Evolutionary conservation across 1,140 invertebrate genomes (phyloP).

Genomic region (Papilio machaon): DNA sequence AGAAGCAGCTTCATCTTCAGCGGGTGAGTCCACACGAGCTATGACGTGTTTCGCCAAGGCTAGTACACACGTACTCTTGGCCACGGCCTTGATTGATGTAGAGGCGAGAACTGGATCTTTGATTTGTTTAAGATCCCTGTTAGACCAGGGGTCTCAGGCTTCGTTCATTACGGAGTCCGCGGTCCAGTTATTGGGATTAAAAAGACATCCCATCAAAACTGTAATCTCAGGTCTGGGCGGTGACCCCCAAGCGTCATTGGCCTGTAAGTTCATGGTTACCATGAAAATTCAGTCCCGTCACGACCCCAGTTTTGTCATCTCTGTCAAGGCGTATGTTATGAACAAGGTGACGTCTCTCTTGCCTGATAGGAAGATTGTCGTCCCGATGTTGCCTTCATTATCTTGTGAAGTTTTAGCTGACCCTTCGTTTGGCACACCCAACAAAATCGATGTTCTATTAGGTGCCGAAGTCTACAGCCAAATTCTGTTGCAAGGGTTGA

Average conservation of each 20-base stretch:
- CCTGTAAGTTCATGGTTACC: conserved; percentile 41
- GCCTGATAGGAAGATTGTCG: conserved; percentile 32
- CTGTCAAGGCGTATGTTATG: conserved; percentile 44
- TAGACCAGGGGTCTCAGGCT: conserved; percentile 20
- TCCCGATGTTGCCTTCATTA: conserved; percentile 38
- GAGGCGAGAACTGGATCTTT: conserved; percentile 33
- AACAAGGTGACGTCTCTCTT: conserved; percentile 41
- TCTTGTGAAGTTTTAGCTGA: conserved; percentile 43
- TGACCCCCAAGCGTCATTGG: conserved; percentile 20
- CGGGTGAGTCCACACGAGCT: conserved; percentile 22
- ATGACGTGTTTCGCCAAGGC: conserved; percentile 40
- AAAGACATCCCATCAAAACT: conserved; percentile 38
- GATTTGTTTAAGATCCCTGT: not conserved
- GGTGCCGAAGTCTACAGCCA: conserved; percentile 46
- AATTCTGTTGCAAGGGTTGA: conserved; percentile 42
- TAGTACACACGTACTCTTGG: conserved; percentile 45
- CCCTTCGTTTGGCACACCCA: conserved; percentile 45
- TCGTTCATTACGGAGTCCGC: conserved; percentile 3
- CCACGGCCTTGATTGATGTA: conserved; percentile 46
- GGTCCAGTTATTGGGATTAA: conserved; percentile 47
- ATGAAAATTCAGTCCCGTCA: conserved; percentile 42
- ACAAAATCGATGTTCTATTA: conserved; percentile 47
- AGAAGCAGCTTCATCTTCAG: conserved; percentile 29
- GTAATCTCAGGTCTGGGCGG: conserved; percentile 46
- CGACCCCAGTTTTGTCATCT: conserved; percentile 40